Conservation (phyloP, 2,888 invertebrate species). For the Xanthostigma xanthostigma region DNA sequence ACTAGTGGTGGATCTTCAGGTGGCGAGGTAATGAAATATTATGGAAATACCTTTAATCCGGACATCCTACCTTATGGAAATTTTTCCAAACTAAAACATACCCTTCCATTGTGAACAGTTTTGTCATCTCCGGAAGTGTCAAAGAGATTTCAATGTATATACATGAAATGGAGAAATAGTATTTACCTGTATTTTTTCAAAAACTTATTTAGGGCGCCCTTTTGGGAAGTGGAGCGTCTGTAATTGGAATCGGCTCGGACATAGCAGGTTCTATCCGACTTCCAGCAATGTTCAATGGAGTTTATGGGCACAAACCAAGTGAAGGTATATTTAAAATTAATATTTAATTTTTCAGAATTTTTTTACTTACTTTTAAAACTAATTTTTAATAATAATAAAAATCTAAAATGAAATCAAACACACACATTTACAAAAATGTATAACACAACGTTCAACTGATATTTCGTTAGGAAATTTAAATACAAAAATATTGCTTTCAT, state of each 20-base stretch:
- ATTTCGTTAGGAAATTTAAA: too few relatives aligned
- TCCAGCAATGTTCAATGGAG: conserved; percentile 72
- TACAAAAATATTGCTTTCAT: too few relatives aligned
- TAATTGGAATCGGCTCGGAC: conserved; percentile 71
- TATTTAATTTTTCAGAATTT: background rate
- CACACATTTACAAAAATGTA: background rate
- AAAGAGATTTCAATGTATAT: too few relatives aligned
- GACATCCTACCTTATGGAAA: too few relatives aligned
- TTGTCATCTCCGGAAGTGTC: too few relatives aligned
- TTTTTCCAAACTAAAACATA: too few relatives aligned
- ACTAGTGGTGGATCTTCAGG: conserved; percentile 50
- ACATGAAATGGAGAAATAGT: background rate
- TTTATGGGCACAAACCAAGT: conserved; percentile 79
- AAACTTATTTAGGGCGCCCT: conserved; percentile 42
- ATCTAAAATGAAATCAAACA: background rate
- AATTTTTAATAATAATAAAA: background rate
- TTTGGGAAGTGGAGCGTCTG: conserved; percentile 56
- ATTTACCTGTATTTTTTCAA: background rate
- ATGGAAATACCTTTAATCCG: too few relatives aligned
- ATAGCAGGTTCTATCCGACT: conserved; percentile 77
- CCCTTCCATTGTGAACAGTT: too few relatives aligned
- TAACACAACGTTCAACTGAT: background rate
- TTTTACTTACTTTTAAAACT: background rate
- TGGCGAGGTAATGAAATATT: conserved; percentile 28
- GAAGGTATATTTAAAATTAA: conserved; percentile 31